Evolutionary conservation across 1,140 invertebrate genomes (phyloP).

Genomic region (Drosophila parvula): DNA sequence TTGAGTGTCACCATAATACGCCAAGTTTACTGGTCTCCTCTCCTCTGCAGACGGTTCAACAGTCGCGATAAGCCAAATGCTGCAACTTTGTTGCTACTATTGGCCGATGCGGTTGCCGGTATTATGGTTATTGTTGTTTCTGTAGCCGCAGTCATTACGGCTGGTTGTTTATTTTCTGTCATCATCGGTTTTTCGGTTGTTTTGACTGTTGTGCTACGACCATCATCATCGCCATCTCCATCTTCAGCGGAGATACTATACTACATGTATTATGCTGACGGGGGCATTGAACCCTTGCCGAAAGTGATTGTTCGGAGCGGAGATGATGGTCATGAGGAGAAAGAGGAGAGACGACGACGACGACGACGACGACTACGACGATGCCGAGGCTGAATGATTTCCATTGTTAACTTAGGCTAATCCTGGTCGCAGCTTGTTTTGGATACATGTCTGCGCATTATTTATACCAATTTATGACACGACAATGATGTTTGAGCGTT

Average conservation of each 20-base stretch:
- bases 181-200: constrained; percentile 51
- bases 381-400: constrained; percentile 45
- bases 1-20: constrained; percentile 39
- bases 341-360: constrained; percentile 4
- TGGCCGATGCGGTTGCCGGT: constrained; percentile 33
- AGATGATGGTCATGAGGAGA: constrained; percentile 19
- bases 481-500: constrained; percentile 18
- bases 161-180: constrained; percentile 57
- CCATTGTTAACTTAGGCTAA: constrained; percentile 42
- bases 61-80: constrained; percentile 28
- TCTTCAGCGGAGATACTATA: constrained; percentile 26
- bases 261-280: constrained; percentile 27
- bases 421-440: constrained; percentile 18
- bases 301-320: constrained; percentile 67
- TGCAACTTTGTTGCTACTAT: constrained; percentile 51
- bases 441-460: constrained; percentile 7
- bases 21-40: constrained; percentile 38
- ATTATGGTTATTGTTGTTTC: constrained; percentile 38
- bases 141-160: constrained; percentile 42
- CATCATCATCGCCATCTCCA: constrained; percentile 54
- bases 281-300: constrained; percentile 66
- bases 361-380: constrained; percentile 1
- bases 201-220: constrained; percentile 55
- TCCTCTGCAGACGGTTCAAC: constrained; percentile 9
- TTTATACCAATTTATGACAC: constrained; percentile 31